Evolutionary conservation across 2,113 vertebrate genomes (phyloP).

Genomic region (Dicentrarchus labrax): DNA sequence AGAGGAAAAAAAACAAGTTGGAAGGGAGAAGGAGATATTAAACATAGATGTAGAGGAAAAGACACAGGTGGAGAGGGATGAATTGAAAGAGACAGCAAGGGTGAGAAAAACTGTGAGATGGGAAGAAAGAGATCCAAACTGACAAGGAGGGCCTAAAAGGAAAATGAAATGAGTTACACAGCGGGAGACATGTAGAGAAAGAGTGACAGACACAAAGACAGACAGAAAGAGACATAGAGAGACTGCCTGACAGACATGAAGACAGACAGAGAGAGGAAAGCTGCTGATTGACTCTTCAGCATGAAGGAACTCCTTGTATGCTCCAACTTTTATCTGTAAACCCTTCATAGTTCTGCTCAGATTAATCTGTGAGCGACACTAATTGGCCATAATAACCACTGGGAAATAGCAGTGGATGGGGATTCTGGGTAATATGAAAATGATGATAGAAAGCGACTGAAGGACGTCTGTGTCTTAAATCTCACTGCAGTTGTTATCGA

Average conservation of each 20-base stretch:
- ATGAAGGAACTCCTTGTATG: conserved; percentile 68
- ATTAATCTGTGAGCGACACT: conserved; percentile 58
- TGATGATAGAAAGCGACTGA: conserved; percentile 72
- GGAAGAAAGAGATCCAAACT: background rate
- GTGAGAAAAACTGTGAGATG: background rate
- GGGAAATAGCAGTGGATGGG: conserved; percentile 46
- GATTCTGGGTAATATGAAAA: conserved; percentile 70
- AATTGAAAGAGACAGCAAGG: background rate
- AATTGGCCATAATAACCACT: conserved; percentile 73
- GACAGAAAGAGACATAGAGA: background rate
- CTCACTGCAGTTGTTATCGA: conserved; percentile 41
- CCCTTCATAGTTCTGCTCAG: conserved; percentile 36
- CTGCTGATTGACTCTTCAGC: conserved; percentile 48
- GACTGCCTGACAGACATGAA: conserved; percentile 17
- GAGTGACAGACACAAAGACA: conserved; percentile 16
- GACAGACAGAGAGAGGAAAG: conserved; percentile 4
- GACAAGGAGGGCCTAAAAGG: background rate
- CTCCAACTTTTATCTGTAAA: conserved; percentile 46
- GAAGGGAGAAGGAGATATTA: conserved; percentile 26
- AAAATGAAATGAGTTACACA: background rate
- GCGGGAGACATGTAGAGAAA: background rate
- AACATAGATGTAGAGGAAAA: conserved; percentile 26
- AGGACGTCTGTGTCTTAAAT: conserved; percentile 61
- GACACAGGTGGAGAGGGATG: background rate
- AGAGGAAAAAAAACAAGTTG: background rate